Evolutionary conservation across 2,888 invertebrate species (phyloP).

Genomic region (Creontiades dilutus): DNA sequence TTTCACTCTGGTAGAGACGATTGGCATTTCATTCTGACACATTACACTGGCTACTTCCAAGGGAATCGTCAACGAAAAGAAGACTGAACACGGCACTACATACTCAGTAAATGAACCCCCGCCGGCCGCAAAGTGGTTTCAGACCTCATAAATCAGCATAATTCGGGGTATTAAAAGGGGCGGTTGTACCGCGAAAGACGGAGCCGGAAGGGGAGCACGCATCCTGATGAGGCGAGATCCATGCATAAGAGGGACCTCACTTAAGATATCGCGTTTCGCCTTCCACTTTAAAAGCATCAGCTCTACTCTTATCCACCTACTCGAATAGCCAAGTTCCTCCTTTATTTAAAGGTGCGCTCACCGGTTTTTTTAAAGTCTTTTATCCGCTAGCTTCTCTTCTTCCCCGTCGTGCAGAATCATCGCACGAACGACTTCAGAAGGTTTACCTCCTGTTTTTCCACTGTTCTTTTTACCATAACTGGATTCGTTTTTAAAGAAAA

Average conservation of each 20-base stretch:
- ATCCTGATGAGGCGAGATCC: conserved; percentile 51
- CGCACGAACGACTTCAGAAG: conserved; percentile 9
- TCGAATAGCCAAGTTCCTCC: conserved; percentile 25
- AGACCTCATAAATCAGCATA: background rate
- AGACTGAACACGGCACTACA: background rate
- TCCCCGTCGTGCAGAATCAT: conserved; percentile 19
- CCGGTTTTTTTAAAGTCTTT: conserved; percentile 21
- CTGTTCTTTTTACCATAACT: background rate
- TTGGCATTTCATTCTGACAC: background rate
- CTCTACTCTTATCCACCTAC: conserved; percentile 23
- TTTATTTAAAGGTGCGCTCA: conserved; percentile 1
- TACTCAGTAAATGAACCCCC: background rate
- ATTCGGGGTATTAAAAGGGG: conserved; percentile 2
- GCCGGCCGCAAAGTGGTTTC: background rate
- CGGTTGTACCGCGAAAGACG: background rate
- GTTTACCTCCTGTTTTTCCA: background rate
- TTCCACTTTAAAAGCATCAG: conserved; percentile 34
- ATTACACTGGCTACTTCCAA: background rate
- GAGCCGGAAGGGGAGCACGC: conserved; percentile 5
- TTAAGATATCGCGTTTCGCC: conserved; percentile 52
- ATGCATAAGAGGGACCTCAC: conserved; percentile 29
- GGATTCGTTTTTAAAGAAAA: background rate
- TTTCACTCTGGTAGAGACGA: too few species aligned
- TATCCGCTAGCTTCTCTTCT: background rate
- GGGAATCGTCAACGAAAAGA: background rate